A percentile compares a stretch with the other conserved stretches of the same genome.
Conservation (phyloP, 2,888 invertebrate species). For the Dryadula phaetusa region DNA sequence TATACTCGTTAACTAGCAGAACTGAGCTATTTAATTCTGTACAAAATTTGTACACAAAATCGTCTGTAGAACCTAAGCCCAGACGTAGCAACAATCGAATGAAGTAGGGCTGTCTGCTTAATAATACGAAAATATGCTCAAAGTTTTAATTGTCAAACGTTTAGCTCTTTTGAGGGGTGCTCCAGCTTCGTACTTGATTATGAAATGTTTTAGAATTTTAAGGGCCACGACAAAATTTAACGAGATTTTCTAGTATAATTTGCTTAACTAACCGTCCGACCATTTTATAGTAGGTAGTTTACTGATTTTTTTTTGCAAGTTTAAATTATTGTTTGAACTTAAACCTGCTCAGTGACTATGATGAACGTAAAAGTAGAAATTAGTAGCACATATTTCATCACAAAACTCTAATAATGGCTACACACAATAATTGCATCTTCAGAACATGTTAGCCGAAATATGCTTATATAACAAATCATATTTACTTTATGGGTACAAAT, state of each 20-base stretch:
- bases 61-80: not conserved
- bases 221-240: constrained; percentile 21
- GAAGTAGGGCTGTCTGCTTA: constrained; percentile 26
- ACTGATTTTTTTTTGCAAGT: too few species aligned
- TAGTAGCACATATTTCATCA: not conserved
- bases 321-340: too few species aligned
- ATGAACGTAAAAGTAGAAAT: too few species aligned
- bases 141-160: constrained; percentile 28
- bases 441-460: too few species aligned
- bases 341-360: too few species aligned
- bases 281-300: constrained; percentile 1
- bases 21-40: not conserved
- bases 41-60: constrained; percentile 4
- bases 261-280: constrained; percentile 5
- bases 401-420: not conserved
- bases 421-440: not conserved
- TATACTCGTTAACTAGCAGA: not conserved
- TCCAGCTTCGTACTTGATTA: constrained; percentile 27
- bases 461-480: too few species aligned
- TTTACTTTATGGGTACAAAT: too few species aligned
- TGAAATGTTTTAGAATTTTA: constrained; percentile 27
- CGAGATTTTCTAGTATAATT: constrained; percentile 13
- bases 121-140: constrained; percentile 29
- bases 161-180: constrained; percentile 26
- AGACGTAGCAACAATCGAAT: constrained; percentile 18